A percentile compares a stretch with the other conserved stretches of the same genome.
Conservation (phyloP, 1,140 invertebrate species). For the Hesperophylax magnus region DNA sequence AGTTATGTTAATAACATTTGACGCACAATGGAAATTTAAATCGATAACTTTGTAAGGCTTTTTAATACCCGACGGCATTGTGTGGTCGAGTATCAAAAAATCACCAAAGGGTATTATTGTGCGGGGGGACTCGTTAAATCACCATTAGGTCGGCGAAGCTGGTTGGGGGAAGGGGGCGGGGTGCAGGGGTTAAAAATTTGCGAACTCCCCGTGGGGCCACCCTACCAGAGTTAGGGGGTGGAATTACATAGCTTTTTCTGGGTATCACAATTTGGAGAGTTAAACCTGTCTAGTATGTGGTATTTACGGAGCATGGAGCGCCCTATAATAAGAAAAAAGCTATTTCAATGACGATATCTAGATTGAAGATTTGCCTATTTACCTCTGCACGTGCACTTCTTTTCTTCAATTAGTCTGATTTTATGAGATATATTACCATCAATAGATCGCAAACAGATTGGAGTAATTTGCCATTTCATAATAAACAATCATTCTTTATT, state of each 20-base stretch:
- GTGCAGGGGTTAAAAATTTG: conserved; percentile 56
- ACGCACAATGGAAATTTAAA: conserved; percentile 6
- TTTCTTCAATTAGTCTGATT: too few species aligned
- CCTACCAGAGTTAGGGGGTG: neutral
- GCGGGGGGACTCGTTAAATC: conserved; percentile 49
- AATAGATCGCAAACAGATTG: too few species aligned
- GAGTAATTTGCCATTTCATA: too few species aligned
- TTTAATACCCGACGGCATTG: conserved; percentile 2
- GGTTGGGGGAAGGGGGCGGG: conserved; percentile 36
- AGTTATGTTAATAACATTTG: too few species aligned
- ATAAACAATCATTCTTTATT: too few species aligned
- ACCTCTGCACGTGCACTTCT: too few species aligned
- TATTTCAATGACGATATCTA: too few species aligned
- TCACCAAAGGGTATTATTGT: conserved; percentile 32
- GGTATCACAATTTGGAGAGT: neutral
- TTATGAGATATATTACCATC: too few species aligned
- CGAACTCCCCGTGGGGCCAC: conserved; percentile 47
- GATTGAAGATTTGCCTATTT: too few species aligned
- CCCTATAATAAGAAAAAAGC: neutral
- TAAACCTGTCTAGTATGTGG: neutral
- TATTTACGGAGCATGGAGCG: neutral
- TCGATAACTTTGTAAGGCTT: neutral
- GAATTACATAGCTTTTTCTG: neutral
- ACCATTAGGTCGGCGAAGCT: conserved; percentile 6
- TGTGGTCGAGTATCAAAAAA: conserved; percentile 32